Evolutionary conservation across 2,888 invertebrate species (phyloP), one percentile per base, ranked within the genome.

Genomic region (Leucophenga maculata): DNA sequence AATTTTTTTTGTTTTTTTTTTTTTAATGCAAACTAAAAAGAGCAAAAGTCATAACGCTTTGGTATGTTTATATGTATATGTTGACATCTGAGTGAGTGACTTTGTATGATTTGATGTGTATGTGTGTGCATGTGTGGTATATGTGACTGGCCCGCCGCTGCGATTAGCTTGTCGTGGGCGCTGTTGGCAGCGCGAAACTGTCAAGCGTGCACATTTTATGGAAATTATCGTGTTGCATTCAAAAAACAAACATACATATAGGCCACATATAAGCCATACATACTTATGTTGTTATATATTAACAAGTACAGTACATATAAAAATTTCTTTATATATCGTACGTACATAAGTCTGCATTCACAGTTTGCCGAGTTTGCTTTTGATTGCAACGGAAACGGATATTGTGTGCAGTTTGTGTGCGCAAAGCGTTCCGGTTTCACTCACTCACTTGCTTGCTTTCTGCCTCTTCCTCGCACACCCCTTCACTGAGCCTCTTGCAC

Each of bases 361-460:
- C 52, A 54, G n/a, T n/a, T n/a, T 13, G 13, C 13, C 26, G 13
- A 4, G 6, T 13, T n/a, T 52, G 52, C 11, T 11, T 32, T 60
- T 18, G 32, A 60, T 44, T 32, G 60, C 60, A 60, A 11, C 60
- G 39, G 60, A 60, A 60, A 60, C 60, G 60, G 60, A 60, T 44
- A 60, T 60, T 60, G 16, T 39, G 60, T 60, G 60, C 18, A 26
- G 39, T 60, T 60, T 60, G 60, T 57, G 31, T 60, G 60, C 60
- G 39, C 60, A 60, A 60, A 60, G 18, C 39, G 16, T 60, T 60
- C 39, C 60, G 57, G 57, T 57, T 57, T 60, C 18, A 16, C 16
- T 60, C 60, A 18, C 18, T 44, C 8, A 2, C 60, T 26, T 26
- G n/a, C n/a, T n/a, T n/a, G n/a, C n/a, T n/a, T n/a, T n/a, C n/a